Evolutionary conservation across 2,888 invertebrate species (phyloP).

Genomic region (Didymodactylos carnosus): DNA sequence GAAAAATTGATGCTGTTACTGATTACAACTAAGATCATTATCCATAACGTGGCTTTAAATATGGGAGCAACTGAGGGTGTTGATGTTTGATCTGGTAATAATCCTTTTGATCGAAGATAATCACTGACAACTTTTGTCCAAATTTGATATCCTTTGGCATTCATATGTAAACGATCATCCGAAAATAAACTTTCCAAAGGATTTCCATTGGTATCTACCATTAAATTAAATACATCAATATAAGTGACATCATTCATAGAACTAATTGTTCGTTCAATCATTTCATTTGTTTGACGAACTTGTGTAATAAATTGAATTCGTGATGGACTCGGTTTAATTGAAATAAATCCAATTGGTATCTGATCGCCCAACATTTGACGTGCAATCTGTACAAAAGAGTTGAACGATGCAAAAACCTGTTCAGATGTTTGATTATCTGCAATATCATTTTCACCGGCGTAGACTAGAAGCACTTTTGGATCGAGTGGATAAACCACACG

Average conservation of each 20-base stretch:
- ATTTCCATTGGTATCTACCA: background rate
- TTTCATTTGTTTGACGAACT: background rate
- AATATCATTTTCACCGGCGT: background rate
- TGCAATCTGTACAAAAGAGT: background rate
- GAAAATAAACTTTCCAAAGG: background rate
- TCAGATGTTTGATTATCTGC: background rate
- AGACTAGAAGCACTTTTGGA: background rate
- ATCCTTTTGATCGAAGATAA: background rate
- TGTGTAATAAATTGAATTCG: no score
- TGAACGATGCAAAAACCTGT: background rate
- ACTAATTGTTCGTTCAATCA: background rate
- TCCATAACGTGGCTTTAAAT: no score
- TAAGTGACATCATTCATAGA: background rate
- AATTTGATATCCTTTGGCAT: background rate
- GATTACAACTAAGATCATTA: no score
- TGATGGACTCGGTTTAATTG: background rate
- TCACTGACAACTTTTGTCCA: background rate
- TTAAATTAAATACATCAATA: background rate
- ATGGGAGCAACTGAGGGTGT: no score
- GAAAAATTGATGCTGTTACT: no score
- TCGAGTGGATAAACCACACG: background rate
- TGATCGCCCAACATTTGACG: background rate
- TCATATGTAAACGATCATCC: background rate
- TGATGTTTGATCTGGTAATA: no score
- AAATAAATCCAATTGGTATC: background rate